Conservation (phyloP, 2,797 vertebrate species). For the Eremophila alpestris region DNA sequence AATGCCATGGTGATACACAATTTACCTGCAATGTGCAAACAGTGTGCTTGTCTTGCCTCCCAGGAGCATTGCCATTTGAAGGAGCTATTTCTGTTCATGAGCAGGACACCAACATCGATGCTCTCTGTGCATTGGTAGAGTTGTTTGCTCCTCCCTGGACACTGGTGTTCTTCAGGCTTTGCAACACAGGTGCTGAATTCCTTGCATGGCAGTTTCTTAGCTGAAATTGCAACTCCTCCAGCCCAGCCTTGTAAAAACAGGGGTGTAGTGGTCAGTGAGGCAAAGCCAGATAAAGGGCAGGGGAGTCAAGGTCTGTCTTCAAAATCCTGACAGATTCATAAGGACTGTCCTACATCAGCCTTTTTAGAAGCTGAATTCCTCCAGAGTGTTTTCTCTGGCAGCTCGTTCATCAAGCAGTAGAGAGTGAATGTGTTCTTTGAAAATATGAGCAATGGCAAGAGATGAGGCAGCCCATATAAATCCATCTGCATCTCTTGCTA, state of each 20-base stretch:
- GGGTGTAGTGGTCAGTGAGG: not conserved
- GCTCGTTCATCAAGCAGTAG: not conserved
- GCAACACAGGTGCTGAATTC: not conserved
- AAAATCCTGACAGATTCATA: not conserved
- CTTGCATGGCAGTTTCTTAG: not conserved
- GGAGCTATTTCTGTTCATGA: not conserved
- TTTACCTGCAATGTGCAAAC: not conserved
- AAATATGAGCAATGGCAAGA: not conserved
- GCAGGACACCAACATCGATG: accelerated
- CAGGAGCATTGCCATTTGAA: not conserved
- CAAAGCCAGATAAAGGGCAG: not conserved
- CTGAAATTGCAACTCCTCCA: conserved; percentile 1
- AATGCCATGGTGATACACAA: not conserved
- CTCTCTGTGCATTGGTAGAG: not conserved
- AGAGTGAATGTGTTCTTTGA: not conserved
- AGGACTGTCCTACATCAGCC: not conserved
- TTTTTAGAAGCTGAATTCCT: not conserved
- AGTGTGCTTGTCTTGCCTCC: not conserved
- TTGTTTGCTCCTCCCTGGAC: not conserved
- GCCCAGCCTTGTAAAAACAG: not conserved
- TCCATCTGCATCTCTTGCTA: not conserved
- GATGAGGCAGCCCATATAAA: not conserved
- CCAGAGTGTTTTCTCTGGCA: not conserved
- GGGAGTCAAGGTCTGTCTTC: not conserved
- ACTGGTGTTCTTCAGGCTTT: not conserved